Evolutionary conservation across 53 echinoderm and acorn worm genomes (phyloP), one percentile per base, ranked within the genome.

Genomic region (Crossaster papposus): DNA sequence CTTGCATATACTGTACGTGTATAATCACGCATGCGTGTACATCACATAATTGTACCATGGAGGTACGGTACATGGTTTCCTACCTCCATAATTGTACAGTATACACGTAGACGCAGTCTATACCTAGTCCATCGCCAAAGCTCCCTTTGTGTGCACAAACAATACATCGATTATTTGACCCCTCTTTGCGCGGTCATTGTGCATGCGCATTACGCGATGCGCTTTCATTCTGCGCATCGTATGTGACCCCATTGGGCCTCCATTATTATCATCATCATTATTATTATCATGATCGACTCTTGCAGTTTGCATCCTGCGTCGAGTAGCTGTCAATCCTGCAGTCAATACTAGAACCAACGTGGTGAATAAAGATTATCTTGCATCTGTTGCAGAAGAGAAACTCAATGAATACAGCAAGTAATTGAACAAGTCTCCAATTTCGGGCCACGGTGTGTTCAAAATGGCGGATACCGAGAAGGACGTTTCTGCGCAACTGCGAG

Each of bases 381-480:
- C 50, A 3, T 79, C 54, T 32, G 5, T 79, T 51, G 51, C 79
- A 51, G 52, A 79, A 30, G 26, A 12, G 79, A 17, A 13, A 28
- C 18, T 53, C 30, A 78, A 18, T 11, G n/a, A 26, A 52, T 24
- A 30, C 52, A 51, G 79, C 22, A 79, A 26, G 53, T 24, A 51
- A 52, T 17, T 30, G 26, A 2, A 28, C 34, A 20, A 38, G 24
- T 79, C 36, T 51, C 24, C 29, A 11, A 10, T 53, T 13, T 26
- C 24, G 18, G 24, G 11, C 36, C 44, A 44, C n/a, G n/a, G n/a
- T n/a, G n/a, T n/a, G n/a, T n/a, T 63, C 64, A 83, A 83, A 30
- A 85, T 85, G 85, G 85, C 85, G 55, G 85, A 85, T 20, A 14
- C 85, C 6, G 83, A 68, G 70, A 50, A 24, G 50, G 18, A 36